Percentiles rank a stretch among this genome's conserved stretches.
These are phyloP conservation scores for Grus americana DNA, from an alignment of 2,113 vertebrate genomes.

Conservation along the genomic window DNA sequence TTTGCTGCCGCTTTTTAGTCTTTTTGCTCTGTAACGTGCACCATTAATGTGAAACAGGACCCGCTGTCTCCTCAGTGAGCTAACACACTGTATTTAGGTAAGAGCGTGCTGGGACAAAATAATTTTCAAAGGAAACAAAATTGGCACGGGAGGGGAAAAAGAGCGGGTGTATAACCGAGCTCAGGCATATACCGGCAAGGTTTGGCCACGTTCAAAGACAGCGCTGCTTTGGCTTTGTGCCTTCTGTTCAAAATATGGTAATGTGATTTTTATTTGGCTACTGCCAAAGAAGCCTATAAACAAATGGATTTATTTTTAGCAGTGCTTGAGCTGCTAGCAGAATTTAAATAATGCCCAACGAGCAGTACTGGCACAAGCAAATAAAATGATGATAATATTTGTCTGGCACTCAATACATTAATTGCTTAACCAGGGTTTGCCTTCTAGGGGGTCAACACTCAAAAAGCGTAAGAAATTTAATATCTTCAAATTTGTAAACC, in stretches of 20 bases:
- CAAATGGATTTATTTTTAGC: conserved; percentile 39
- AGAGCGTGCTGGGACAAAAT: not conserved
- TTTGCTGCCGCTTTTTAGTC: not conserved
- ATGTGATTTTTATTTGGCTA: not conserved
- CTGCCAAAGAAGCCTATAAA: conserved; percentile 5
- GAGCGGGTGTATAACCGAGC: not conserved
- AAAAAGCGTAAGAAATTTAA: not conserved
- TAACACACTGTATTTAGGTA: not conserved
- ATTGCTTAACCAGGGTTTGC: not conserved
- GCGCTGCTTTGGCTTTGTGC: not conserved
- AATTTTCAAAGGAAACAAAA: not conserved
- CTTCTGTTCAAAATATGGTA: not conserved
- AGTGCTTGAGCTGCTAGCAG: not conserved
- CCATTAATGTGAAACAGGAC: not conserved
- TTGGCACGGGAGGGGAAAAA: not conserved
- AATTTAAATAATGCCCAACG: not conserved
- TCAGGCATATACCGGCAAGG: not conserved
- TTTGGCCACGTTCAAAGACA: not conserved
- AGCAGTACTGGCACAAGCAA: not conserved
- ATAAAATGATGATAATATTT: not conserved
- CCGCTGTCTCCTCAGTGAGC: not conserved
- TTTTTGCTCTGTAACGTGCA: not conserved
- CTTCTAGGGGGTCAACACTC: not conserved
- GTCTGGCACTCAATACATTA: not conserved
- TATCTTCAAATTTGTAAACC: not conserved